Evolutionary conservation across 2,888 invertebrate species (phyloP).

Genomic region (Nezara viridula): DNA sequence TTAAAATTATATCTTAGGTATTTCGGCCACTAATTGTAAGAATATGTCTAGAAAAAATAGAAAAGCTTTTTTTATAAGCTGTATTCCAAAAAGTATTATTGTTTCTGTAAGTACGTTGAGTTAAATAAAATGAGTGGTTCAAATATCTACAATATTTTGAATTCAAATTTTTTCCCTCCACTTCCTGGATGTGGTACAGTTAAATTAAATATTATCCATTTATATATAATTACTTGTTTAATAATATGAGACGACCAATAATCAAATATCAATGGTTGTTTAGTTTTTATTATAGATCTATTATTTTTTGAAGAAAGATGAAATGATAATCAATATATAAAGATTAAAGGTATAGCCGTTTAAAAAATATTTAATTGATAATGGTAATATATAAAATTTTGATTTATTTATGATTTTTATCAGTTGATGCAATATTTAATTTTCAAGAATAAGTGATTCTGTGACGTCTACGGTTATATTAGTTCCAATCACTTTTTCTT

Average conservation of each 20-base stretch:
- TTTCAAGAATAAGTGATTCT: background rate
- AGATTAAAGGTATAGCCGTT: background rate
- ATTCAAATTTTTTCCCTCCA: background rate
- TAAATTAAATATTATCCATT: background rate
- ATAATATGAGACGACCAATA: background rate
- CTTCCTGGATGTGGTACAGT: background rate
- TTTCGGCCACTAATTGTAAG: no score
- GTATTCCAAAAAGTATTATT: no score
- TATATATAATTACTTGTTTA: background rate
- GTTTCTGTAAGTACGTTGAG: no score
- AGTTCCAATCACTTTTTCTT: constrained; percentile 40
- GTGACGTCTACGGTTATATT: constrained; percentile 18
- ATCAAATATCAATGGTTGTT: background rate
- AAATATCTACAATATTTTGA: background rate
- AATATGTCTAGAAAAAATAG: no score
- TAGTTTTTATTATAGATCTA: background rate
- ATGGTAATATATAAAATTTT: background rate
- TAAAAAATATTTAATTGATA: background rate
- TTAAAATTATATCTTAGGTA: no score
- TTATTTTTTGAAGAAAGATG: background rate
- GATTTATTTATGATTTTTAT: background rate
- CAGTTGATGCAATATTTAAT: background rate
- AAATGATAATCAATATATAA: background rate
- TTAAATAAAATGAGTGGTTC: background rate
- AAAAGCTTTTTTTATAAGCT: no score